Conservation (phyloP, 2,888 invertebrate genomes). For the Iphiclides podalirius region DNA sequence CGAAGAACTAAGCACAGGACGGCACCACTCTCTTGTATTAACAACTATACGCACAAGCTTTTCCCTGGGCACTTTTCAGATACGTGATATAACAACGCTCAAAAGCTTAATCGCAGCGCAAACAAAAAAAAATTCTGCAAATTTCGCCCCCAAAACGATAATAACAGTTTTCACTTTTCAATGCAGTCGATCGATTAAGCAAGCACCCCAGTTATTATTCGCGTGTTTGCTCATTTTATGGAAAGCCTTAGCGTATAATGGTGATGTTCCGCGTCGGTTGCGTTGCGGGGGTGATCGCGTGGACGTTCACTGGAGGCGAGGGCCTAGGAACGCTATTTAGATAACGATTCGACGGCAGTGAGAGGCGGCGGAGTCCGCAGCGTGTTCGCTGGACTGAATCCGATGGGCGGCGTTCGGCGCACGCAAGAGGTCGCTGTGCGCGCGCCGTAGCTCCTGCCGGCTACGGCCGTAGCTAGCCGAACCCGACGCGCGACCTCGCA, state of each 20-base stretch:
- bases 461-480: conserved; percentile 51
- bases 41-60: conserved; percentile 42
- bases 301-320: conserved; percentile 51
- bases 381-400: conserved; percentile 68
- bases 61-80: conserved; percentile 42
- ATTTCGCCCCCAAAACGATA: conserved; percentile 60
- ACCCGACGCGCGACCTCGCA: conserved; percentile 52
- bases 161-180: conserved; percentile 69
- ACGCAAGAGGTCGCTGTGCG: conserved; percentile 68
- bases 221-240: conserved; percentile 48
- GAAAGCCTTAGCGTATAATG: conserved; percentile 39
- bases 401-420: conserved; percentile 57
- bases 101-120: conserved; percentile 52
- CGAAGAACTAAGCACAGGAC: conserved; percentile 74
- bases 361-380: conserved; percentile 69
- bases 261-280: conserved; percentile 37
- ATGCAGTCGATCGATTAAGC: conserved; percentile 74
- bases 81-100: conserved; percentile 44
- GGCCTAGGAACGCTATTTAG: conserved; percentile 64
- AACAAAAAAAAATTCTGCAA: conserved; percentile 54
- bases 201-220: conserved; percentile 58
- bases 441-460: conserved; percentile 53
- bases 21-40: conserved; percentile 54
- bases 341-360: conserved; percentile 73
- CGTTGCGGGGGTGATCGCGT: conserved; percentile 48